phyloP scores from a whole-genome alignment of 2,888 invertebrate genomes.

The Zhengitettix transpicula region DNA sequence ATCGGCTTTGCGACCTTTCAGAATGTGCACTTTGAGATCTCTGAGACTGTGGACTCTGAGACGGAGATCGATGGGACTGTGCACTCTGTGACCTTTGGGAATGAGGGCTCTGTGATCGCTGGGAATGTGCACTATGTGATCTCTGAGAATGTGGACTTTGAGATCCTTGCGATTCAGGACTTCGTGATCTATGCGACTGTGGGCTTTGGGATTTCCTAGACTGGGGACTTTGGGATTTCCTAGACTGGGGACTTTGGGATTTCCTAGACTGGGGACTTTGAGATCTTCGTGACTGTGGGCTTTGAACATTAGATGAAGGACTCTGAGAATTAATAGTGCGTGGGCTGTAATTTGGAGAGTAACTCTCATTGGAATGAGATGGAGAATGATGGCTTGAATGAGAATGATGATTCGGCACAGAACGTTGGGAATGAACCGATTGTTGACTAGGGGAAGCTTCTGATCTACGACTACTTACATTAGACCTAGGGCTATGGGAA shows the following conservation, averaged over 20 bases:
- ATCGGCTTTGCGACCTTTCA: neutral
- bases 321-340: constrained; percentile 12
- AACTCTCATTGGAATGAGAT: neutral
- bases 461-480: constrained; percentile 13
- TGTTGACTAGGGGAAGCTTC: constrained; percentile 16
- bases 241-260: constrained; percentile 6
- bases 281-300: constrained; percentile 9
- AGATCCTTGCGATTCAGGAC: constrained; percentile 16
- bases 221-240: constrained; percentile 9
- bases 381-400: neutral
- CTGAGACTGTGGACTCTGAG: constrained; percentile 1
- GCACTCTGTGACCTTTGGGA: neutral
- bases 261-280: constrained; percentile 6
- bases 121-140: constrained; percentile 17
- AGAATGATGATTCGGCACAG: neutral
- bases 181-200: constrained; percentile 15
- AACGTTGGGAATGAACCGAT: constrained; percentile 7
- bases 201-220: constrained; percentile 13
- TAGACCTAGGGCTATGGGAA: constrained; percentile 15
- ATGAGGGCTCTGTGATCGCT: constrained; percentile 3
- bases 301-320: constrained; percentile 13
- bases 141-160: constrained; percentile 23
- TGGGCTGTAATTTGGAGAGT: constrained; percentile 8
- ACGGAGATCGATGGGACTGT: neutral
- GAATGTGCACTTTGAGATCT: constrained; percentile 1